Conservation (phyloP, 92 coral and sea anemone genomes). For the Ricordea florida region DNA sequence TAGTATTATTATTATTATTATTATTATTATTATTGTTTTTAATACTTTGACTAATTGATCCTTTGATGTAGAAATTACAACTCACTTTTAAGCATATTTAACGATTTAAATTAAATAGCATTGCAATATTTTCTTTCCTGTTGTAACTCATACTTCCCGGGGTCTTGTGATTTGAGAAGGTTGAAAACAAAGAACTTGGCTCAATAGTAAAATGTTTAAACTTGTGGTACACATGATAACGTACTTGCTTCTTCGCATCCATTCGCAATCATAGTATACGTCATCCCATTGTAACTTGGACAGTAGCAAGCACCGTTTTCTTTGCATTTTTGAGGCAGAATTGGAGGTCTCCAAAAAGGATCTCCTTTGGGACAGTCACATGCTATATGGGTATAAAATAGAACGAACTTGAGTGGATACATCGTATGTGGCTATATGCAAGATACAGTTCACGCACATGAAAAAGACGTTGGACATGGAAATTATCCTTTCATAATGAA, state of each 20-base stretch:
- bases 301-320: conserved; percentile 54
- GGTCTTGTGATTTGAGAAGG: not conserved
- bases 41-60: no score
- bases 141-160: not conserved
- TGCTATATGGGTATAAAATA: conserved; percentile 2
- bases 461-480: no score
- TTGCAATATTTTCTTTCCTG: not conserved
- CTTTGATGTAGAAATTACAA: no score
- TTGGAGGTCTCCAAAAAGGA: conserved; percentile 26
- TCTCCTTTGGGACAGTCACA: conserved; percentile 69
- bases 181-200: not conserved
- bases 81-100: no score
- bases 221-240: not conserved
- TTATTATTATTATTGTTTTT: no score
- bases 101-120: not conserved
- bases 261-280: not conserved
- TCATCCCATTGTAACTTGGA: conserved; percentile 5
- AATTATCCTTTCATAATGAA: no score
- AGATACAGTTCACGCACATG: no score
- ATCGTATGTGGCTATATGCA: no score
- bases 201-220: not conserved
- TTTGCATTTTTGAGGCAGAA: conserved; percentile 43
- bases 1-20: no score
- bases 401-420: no score
- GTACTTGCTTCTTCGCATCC: conserved; percentile 32